These are phyloP conservation scores for Stichodactyla mertensii DNA, from an alignment of 64 coral and sea anemone genomes.

Conservation along the genomic window DNA sequence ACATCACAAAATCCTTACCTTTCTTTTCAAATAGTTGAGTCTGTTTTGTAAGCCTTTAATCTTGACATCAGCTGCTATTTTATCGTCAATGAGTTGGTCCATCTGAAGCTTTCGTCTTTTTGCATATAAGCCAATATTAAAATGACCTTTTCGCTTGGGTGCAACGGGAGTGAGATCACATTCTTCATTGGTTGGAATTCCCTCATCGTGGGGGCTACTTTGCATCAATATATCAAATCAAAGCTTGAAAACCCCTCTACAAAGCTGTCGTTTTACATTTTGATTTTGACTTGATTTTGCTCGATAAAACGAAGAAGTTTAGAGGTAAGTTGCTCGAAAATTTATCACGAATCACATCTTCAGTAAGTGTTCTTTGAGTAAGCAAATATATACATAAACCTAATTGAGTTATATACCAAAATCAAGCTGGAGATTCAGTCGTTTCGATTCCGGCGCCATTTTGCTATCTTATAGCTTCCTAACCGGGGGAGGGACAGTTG, in stretches of 20 bases:
- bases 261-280: conserved; percentile 17
- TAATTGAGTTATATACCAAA: conserved; percentile 15
- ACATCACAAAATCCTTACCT: background rate
- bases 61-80: conserved; percentile 11
- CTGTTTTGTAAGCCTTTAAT: conserved; percentile 13
- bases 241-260: background rate
- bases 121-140: conserved; percentile 14
- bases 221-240: conserved; percentile 10
- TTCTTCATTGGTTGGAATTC: background rate
- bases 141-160: conserved; percentile 14
- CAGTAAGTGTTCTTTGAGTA: background rate
- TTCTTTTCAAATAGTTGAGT: conserved; percentile 13
- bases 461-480: background rate
- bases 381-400: background rate
- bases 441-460: background rate
- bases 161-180: background rate
- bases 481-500: background rate
- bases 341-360: background rate
- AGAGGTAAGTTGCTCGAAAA: background rate
- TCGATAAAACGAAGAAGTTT: background rate
- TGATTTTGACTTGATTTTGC: background rate
- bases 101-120: conserved; percentile 18
- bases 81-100: conserved; percentile 25
- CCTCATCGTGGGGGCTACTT: background rate
- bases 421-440: background rate